A percentile compares a stretch with the other conserved stretches of the same genome.
These are phyloP conservation scores for Parapristionchus giblindavisi DNA, from an alignment of 2,888 invertebrate genomes.

Conservation along the genomic window DNA sequence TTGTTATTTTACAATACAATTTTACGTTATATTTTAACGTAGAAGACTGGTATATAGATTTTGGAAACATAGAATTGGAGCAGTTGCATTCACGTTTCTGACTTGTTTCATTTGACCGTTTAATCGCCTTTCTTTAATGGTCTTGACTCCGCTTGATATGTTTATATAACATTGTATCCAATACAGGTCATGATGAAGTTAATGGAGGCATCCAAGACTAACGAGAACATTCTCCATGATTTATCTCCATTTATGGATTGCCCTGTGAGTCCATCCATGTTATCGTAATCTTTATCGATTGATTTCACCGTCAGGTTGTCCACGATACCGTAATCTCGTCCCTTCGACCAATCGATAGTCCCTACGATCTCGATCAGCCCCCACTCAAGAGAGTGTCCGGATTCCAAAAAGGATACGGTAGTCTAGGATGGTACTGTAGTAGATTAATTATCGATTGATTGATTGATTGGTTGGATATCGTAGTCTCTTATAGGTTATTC, in stretches of 20 bases:
- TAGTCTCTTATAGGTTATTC: no score
- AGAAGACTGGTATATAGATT: no score
- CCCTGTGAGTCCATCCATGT: not conserved
- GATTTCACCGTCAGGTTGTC: not conserved
- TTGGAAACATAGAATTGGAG: no score
- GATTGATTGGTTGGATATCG: no score
- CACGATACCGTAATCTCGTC: not conserved
- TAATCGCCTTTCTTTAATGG: no score
- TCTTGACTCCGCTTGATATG: no score
- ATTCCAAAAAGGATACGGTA: not conserved
- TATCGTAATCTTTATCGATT: not conserved
- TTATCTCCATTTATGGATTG: constrained; percentile 8
- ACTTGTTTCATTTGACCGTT: not conserved
- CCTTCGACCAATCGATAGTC: not conserved
- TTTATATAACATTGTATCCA: no score
- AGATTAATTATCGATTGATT: no score
- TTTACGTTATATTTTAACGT: no score
- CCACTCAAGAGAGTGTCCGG: not conserved
- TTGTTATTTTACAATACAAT: no score
- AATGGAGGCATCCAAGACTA: constrained; percentile 3
- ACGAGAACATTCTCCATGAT: constrained; percentile 6
- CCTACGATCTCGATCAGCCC: not conserved
- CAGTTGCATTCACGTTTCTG: not conserved
- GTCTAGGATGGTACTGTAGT: not conserved
- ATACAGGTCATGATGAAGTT: no score